Evolutionary conservation across 2,113 vertebrate species (phyloP).

Genomic region (Gila orcuttii): DNA sequence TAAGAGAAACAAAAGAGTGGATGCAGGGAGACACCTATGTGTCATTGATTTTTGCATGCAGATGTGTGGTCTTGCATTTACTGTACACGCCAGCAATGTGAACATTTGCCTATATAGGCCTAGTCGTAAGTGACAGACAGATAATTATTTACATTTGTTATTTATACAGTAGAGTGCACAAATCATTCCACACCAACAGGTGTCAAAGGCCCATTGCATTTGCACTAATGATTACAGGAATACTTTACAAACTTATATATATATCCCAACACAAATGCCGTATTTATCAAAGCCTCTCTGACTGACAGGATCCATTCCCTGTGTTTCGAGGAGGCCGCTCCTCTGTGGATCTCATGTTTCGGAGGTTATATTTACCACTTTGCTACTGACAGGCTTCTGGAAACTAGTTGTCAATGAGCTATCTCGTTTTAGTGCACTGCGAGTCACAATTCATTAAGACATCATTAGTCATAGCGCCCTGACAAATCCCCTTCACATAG

Average conservation of each 20-base stretch:
- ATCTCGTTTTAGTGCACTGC: constrained; percentile 67
- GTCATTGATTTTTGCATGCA: background rate
- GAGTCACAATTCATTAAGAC: constrained; percentile 78
- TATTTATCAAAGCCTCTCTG: constrained; percentile 18
- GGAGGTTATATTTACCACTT: constrained; percentile 73
- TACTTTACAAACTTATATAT: constrained; percentile 42
- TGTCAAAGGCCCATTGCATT: constrained; percentile 10
- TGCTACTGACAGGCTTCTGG: constrained; percentile 73
- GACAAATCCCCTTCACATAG: background rate
- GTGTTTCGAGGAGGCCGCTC: constrained; percentile 54
- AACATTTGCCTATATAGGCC: background rate
- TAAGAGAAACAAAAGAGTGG: background rate
- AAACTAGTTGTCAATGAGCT: constrained; percentile 73
- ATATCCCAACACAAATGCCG: constrained; percentile 6
- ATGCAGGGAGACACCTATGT: background rate
- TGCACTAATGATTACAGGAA: background rate
- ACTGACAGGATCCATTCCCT: constrained; percentile 52
- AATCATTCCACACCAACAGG: background rate
- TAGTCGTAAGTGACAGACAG: background rate
- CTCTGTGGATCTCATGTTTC: constrained; percentile 65
- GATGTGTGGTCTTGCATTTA: constrained; percentile 4
- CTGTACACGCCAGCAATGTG: background rate
- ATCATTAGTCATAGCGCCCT: constrained; percentile 69
- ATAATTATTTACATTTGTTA: constrained; percentile 15
- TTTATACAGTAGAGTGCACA: constrained; percentile 34